Evolutionary conservation across 35 echinoderm and acorn worm genomes (phyloP).

Genomic region (Heliocidaris erythrogramma): DNA sequence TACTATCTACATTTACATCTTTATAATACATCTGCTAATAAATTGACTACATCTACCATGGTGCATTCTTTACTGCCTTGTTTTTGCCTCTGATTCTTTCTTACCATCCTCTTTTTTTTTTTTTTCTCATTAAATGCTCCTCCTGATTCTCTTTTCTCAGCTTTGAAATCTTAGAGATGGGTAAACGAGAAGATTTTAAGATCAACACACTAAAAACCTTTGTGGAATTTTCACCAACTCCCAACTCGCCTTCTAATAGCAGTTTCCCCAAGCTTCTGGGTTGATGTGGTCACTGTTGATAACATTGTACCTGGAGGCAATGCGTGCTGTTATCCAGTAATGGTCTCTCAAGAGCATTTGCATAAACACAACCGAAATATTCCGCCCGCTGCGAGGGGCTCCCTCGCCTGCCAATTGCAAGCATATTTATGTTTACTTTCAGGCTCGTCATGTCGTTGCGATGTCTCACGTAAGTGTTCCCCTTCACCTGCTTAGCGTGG

Average conservation of each 20-base stretch:
- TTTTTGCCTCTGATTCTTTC: background rate
- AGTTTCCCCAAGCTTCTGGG: background rate
- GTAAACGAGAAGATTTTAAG: background rate
- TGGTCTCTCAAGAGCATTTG: background rate
- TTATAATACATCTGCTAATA: background rate
- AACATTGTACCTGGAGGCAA: background rate
- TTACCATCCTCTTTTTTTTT: background rate
- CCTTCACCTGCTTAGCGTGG: background rate
- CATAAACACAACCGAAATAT: slow-evolving; percentile 5
- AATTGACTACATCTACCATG: background rate
- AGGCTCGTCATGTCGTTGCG: background rate
- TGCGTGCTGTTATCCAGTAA: slow-evolving; percentile 9
- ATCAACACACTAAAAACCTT: background rate
- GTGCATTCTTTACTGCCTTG: background rate
- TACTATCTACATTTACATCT: background rate
- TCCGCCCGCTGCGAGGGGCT: background rate
- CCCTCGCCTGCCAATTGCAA: background rate
- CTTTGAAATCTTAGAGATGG: background rate
- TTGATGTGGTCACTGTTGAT: background rate
- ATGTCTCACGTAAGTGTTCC: background rate
- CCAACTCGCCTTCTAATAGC: background rate
- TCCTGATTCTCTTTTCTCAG: background rate
- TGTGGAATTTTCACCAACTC: background rate
- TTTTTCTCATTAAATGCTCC: background rate
- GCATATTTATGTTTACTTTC: background rate